Base-by-base conservation (phyloP, 2,797 vertebrate species). In the Lepus townsendii region DNA sequence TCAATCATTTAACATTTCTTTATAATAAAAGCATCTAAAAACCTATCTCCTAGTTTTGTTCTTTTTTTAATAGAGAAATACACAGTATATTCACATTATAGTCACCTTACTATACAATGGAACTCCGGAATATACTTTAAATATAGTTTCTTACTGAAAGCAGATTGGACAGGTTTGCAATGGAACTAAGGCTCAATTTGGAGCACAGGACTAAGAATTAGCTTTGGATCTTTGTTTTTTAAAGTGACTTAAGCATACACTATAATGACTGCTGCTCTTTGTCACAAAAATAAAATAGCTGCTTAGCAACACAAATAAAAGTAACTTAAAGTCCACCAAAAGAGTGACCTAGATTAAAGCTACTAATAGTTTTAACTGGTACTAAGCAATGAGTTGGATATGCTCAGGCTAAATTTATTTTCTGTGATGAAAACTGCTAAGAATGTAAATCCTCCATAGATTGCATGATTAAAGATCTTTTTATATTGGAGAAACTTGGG, bases 341-440 rank as follows among this genome's bases (percentile, higher is more conserved):
- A 90, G 95, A 93, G 7, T 57, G 0, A 96, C 65, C 85, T 87
- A 65, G 63, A 96, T 95, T 94, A 93, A 91, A 83, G 80, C 71
- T 84, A 96, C 78, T 96, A 94, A 84, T 94, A 50, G 13, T 78
- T 62, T 92, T 85, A 95, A 96, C 50, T 91, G 88, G 50, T 93
- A 95, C 93, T 97, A 92, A 97, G 75, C 77, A 97, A 92, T 94
- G 91, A 76, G 82, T 97, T 97, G 75, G 96, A 95, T 96, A 83
- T 96, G 80, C 92, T 92, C 80, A 96, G 69, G 60, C 88, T 97
- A 96, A 98, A 97, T 96, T 95, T 96, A 95, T 88, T 96, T 66
- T 96, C 57, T 94, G 50, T 1, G 24, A 75, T 83, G 93, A 97
- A 97, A 97, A 96, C 80, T 95, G 93, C 97, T 85, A 1, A 94